phyloP scores from a whole-genome alignment of 2,113 vertebrate species.

The Tenebrosternarchus preto region DNA sequence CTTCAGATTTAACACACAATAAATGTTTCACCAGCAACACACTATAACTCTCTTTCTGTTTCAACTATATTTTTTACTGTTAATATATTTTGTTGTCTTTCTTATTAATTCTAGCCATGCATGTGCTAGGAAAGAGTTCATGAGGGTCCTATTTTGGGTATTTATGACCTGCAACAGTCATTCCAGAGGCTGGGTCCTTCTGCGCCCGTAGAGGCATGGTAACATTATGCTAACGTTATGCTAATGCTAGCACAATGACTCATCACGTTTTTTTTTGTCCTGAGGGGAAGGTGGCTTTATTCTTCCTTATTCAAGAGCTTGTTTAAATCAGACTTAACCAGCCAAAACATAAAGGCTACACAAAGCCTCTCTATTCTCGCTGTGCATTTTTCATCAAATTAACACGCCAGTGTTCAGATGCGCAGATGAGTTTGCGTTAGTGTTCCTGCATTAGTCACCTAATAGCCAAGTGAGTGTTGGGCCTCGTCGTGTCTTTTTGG shows the following conservation, averaged over 20 bases:
- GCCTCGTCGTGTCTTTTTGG: neutral
- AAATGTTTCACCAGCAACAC: no score
- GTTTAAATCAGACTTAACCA: conserved; percentile 37
- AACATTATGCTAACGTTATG: conserved; percentile 24
- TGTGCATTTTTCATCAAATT: neutral
- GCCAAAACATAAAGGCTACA: neutral
- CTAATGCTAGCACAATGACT: conserved; percentile 49
- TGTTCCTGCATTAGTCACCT: neutral
- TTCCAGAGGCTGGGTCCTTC: neutral
- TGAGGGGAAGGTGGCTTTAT: conserved; percentile 23
- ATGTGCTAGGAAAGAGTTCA: no score
- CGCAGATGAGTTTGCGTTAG: no score
- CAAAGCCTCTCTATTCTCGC: neutral
- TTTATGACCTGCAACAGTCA: no score
- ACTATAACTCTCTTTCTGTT: no score
- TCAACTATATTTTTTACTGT: no score
- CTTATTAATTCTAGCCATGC: no score
- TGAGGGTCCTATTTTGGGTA: no score
- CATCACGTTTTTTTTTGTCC: conserved; percentile 26
- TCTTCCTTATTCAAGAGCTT: neutral
- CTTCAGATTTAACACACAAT: no score
- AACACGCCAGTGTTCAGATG: neutral
- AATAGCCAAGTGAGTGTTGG: neutral
- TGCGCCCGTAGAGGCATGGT: neutral
- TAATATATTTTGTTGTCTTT: no score